Evolutionary conservation across 2,797 vertebrate species (phyloP), one percentile per base, ranked within the genome.

Genomic region (Gymnoscopelus braueri): DNA sequence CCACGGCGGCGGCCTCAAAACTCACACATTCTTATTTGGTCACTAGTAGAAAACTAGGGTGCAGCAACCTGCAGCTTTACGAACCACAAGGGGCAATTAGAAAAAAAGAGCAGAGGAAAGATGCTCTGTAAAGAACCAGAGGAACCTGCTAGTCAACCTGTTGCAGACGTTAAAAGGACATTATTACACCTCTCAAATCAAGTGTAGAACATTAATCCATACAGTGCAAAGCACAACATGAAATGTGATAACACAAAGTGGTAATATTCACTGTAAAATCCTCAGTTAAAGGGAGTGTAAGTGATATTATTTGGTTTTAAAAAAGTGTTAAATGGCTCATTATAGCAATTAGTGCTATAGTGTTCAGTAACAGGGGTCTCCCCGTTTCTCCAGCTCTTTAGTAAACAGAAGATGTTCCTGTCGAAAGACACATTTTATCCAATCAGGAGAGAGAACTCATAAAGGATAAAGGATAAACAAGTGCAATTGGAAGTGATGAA

Each of bases 21-120:
- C 84, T 87, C 82, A 83, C 89, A 90, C 88, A 72, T 80, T 91
- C 90, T 83, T 88, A 92, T 92, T 91, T 93, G 88, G 86, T 88
- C 82, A 82, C 71, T 63, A 52, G 58, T 10, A 9, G 39, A 44
- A 63, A 55, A 72, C 71, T 19, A 78, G 60, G 63, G 59, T 68
- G 53, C 70, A 80, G 78, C 74, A 69, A 77, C 72, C 35, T 77
- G 75, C 59, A 76, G 65, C 85, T 75, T 57, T 80, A 60, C 7
- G 0, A 65, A 84, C 82, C 75, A 44, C 69, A 78, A 19, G 65
- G 51, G 11, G 49, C 44, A 72, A 77, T 32, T 8, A 69, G 64
- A 63, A 60, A 63, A 39, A 19, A 73, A 49, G 53, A 65, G 56
- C 71, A 80, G 39, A 52, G 19, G 29, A 59, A 69, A 29, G 74